Evolutionary conservation across 2,113 vertebrate genomes (phyloP), one percentile per base, ranked within the genome.

Genomic region (Anser cygnoides): DNA sequence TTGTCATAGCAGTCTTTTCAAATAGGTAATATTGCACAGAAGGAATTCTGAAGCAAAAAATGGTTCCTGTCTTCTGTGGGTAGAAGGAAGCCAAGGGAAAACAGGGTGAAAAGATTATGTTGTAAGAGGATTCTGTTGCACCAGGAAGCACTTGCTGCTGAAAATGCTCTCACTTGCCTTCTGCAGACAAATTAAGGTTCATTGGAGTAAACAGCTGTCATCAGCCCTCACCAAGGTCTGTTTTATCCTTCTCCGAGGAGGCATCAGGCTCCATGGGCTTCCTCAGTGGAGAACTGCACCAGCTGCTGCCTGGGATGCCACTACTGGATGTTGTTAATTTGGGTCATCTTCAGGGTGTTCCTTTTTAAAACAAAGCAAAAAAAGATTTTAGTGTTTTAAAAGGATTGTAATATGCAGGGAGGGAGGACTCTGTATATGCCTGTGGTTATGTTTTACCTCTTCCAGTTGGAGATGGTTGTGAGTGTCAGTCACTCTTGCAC

Each of bases 91-190:
- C 58, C 61, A 77, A 87, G 87, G 88, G 54, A 86, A 90, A 0
- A 0, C 22, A 23, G 44, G 81, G 66, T 95, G 80, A 93, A 87
- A 75, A 87, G 4, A 83, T 91, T 81, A 65, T 59, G 87, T 90
- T 87, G 2, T 95, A 88, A 94, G 90, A 90, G 79, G 87, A 88
- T 93, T 88, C 22, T 90, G 41, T 33, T 0, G 2, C n/a, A 41
- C 26, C 19, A 4, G 33, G 74, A 76, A 66, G 50, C 4, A 1
- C 31, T 73, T n/a, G 31, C 44, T 63, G 66, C 50, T 39, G 37
- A 67, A 72, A 88, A 35, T 29, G 44, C 0, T 3, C 87, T 49
- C 28, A 10, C 62, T 86, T 74, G 67, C 91, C 37, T 29, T 90
- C 37, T 57, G 25, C 1, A 4, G 23, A 17, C 1, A 4, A 65